Conservation (phyloP, 2,113 vertebrate species). For the Hylia prasina region DNA sequence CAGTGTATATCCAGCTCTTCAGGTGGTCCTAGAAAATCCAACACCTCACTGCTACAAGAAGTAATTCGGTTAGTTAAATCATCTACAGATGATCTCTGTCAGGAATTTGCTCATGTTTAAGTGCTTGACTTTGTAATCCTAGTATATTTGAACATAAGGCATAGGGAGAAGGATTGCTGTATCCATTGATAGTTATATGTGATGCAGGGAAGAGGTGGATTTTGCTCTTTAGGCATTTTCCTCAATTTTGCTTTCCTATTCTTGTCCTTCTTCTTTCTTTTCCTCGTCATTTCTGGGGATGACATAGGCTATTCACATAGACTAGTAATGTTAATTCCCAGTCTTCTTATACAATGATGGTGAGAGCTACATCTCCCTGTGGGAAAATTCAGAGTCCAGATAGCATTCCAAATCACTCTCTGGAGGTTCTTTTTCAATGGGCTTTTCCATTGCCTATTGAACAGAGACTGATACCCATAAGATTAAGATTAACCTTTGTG, state of each 20-base stretch:
- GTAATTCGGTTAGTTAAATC: neutral
- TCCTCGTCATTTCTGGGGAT: neutral
- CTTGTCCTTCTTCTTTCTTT: neutral
- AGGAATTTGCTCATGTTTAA: neutral
- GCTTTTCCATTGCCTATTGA: neutral
- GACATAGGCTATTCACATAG: neutral
- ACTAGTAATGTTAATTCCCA: neutral
- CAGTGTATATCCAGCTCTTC: fast-evolving
- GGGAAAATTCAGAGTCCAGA: neutral
- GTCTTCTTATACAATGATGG: neutral
- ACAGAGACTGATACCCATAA: neutral
- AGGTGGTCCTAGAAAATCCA: neutral
- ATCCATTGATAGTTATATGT: neutral
- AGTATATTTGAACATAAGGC: neutral
- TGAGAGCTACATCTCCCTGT: neutral
- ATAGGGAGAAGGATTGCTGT: fast-evolving
- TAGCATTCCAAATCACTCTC: neutral
- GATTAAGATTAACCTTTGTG: neutral
- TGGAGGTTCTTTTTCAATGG: neutral
- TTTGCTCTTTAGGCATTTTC: neutral
- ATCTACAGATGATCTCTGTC: neutral
- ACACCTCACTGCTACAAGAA: neutral
- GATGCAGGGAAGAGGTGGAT: fast-evolving
- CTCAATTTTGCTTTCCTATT: fast-evolving
- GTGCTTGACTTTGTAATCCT: neutral